Conservation (phyloP, 2,888 invertebrate species). For the Eulithis prunata region DNA sequence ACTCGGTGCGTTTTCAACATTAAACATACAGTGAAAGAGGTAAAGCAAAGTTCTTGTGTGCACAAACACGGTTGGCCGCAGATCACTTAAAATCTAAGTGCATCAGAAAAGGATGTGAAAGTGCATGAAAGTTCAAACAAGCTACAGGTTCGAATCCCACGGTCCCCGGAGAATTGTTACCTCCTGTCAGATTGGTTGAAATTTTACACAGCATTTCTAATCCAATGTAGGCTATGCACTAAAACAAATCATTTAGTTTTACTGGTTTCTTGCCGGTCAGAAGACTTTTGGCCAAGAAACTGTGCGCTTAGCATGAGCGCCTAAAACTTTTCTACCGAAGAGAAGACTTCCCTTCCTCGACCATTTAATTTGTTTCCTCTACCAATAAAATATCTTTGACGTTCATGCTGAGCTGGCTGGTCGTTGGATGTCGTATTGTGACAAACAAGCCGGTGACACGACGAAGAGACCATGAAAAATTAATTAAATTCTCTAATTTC, state of each 20-base stretch:
- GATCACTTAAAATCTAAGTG: constrained; percentile 36
- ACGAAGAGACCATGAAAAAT: not conserved
- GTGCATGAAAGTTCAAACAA: constrained; percentile 70
- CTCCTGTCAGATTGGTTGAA: constrained; percentile 62
- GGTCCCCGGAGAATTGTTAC: constrained; percentile 52
- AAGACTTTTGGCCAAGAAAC: not conserved
- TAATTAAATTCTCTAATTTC: constrained; percentile 1
- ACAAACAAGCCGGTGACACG: not conserved
- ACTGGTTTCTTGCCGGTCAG: not conserved
- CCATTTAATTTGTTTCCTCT: too few species aligned
- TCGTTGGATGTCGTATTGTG: not conserved
- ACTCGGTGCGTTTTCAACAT: not conserved
- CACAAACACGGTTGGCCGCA: constrained; percentile 9
- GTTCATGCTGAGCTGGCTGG: not conserved
- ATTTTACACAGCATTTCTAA: constrained; percentile 53
- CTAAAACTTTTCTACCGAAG: too few species aligned
- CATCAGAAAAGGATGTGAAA: constrained; percentile 44
- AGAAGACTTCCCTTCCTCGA: too few species aligned
- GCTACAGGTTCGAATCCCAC: constrained; percentile 54
- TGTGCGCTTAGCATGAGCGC: too few species aligned
- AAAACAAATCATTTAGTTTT: not conserved
- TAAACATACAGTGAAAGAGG: not conserved
- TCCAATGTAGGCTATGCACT: constrained; percentile 29
- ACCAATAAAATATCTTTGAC: too few species aligned
- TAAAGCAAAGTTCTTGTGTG: constrained; percentile 14